Base-by-base conservation (phyloP, 2,888 invertebrate species). In the Cephus nigrinus region DNA sequence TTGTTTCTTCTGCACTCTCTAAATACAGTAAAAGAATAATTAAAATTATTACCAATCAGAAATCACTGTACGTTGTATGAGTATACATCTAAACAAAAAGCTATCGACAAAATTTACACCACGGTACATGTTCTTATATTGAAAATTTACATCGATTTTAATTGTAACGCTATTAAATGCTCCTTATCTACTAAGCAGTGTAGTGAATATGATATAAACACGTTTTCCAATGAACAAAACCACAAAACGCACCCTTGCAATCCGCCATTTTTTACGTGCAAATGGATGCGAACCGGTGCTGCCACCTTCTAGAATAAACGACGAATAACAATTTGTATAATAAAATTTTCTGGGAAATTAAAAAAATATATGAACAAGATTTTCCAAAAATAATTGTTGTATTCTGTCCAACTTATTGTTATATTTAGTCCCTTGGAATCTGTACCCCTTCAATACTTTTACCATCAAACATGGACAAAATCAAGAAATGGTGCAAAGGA, bases 181-280 rank as follows among this genome's bases (percentile, higher is more conserved):
- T 55, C 55, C 2, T 9, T 55, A 55, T 23, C 2, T 23, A 55
- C 23, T 23, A 55, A 9, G 55, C 23, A 55, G 23, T 55, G 23
- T 74, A 35, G 55, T 76, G 32, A 55, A 73, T 74, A 77, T 79
- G 76, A 76, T 82, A 84, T 78, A 78, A 79, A 85, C 82, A 80
- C 74, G 76, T 80, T 85, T 83, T 78, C 79, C 76, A 79, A 78
- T 74, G 75, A 82, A 82, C 80, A 82, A 82, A 81, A 85, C 80
- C 81, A 87, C 83, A 83, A 86, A 89, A 90, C 90, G 89, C 86
- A 90, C 90, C 90, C 86, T 90, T 88, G 84, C 88, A 86, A 79
- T 90, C 90, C 88, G 90, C 90, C 90, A 90, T 90, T 81, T 85
- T 86, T 78, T 87, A 55, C 23, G 55, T 55, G 55, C 55, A 55